These are phyloP conservation scores for Menidia menidia DNA, from an alignment of 2,797 vertebrate genomes.

Conservation along the genomic window DNA sequence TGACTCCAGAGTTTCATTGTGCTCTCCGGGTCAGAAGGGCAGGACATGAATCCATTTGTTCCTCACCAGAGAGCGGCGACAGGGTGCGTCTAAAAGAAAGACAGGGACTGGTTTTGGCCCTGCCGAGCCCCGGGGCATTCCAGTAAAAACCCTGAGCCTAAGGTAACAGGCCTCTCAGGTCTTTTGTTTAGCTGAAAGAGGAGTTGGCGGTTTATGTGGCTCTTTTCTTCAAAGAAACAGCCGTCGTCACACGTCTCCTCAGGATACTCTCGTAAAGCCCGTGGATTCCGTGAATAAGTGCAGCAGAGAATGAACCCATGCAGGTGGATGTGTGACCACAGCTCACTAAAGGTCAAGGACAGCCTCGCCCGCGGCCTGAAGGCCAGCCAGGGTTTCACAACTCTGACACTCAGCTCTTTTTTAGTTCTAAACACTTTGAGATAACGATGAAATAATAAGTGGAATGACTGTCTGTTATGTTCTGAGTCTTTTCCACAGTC, in stretches of 20 bases:
- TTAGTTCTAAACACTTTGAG: background rate
- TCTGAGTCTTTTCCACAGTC: background rate
- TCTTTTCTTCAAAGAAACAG: slow-evolving; percentile 50
- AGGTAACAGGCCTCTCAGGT: slow-evolving; percentile 44
- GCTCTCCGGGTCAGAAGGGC: slow-evolving; percentile 27
- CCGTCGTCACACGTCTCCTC: slow-evolving; percentile 22
- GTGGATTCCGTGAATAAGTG: slow-evolving; percentile 38
- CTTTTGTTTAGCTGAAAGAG: slow-evolving; percentile 30
- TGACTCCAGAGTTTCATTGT: slow-evolving; percentile 35
- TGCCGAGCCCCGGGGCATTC: slow-evolving; percentile 25
- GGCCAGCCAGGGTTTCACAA: background rate
- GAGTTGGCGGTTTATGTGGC: slow-evolving; percentile 22
- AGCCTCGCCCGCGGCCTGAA: slow-evolving; percentile 5
- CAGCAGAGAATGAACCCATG: slow-evolving; percentile 18
- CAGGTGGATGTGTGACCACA: slow-evolving; percentile 18
- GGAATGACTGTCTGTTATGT: background rate
- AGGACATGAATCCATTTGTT: slow-evolving; percentile 4
- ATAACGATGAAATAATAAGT: background rate
- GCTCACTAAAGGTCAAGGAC: slow-evolving; percentile 37
- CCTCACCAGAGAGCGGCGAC: slow-evolving; percentile 9
- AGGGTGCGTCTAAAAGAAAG: slow-evolving; percentile 26
- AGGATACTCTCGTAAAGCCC: slow-evolving; percentile 51
- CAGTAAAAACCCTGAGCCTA: slow-evolving; percentile 50
- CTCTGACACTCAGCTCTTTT: background rate
- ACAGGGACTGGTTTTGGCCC: slow-evolving; percentile 43